These are phyloP conservation scores for Cyclophora punctaria DNA, from an alignment of 2,888 invertebrate species.

Conservation along the genomic window DNA sequence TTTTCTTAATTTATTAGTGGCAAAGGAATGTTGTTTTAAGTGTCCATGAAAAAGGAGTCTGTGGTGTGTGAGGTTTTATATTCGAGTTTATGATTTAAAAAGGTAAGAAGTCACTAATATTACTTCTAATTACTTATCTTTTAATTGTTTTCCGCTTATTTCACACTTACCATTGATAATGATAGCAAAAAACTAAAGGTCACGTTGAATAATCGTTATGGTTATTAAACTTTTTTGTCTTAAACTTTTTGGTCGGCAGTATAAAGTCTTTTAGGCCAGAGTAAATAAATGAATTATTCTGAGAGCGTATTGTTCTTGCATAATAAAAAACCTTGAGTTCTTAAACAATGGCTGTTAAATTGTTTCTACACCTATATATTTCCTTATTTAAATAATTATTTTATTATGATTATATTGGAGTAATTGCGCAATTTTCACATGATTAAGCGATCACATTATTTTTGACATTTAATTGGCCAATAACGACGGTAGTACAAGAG, in stretches of 20 bases:
- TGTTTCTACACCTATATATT: constrained; percentile 9
- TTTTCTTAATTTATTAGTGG: constrained; percentile 31
- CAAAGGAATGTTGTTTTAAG: constrained; percentile 55
- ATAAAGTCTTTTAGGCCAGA: background rate
- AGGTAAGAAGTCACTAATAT: constrained; percentile 25
- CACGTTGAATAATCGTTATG: background rate
- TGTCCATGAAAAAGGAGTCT: constrained; percentile 46
- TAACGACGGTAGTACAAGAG: too few species aligned
- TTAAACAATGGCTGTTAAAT: constrained; percentile 15
- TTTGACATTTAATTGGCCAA: too few species aligned
- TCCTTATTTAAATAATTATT: constrained; percentile 17
- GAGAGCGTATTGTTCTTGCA: too few species aligned
- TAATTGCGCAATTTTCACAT: too few species aligned
- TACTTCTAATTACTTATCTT: constrained; percentile 1
- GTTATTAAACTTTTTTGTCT: too few species aligned
- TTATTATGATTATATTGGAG: constrained; percentile 1
- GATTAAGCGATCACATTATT: background rate
- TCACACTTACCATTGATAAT: too few species aligned
- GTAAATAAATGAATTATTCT: background rate
- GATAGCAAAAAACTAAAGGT: background rate
- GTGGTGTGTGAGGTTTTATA: constrained; percentile 25
- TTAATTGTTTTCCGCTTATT: background rate
- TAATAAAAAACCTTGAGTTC: constrained; percentile 7
- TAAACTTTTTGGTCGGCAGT: too few species aligned
- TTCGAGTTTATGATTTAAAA: constrained; percentile 32